These are phyloP conservation scores for Chitala chitala DNA, from an alignment of 2,113 vertebrate genomes.

Conservation along the genomic window DNA sequence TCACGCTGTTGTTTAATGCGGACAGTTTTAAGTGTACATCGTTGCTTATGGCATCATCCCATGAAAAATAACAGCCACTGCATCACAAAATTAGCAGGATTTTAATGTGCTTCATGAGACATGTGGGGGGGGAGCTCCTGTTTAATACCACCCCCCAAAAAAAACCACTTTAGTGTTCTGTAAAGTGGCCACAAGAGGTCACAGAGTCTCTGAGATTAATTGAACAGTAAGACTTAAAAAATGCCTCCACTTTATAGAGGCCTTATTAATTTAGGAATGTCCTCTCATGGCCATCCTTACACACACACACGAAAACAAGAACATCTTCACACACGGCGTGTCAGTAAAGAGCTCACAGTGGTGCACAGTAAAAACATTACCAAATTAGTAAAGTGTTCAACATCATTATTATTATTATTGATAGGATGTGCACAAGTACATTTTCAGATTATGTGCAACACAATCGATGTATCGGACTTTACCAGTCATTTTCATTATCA, in stretches of 20 bases:
- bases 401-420: too few relatives aligned
- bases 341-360: too few relatives aligned
- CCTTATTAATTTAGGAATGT: constrained; percentile 51
- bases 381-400: too few relatives aligned
- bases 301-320: constrained; percentile 30
- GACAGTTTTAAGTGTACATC: constrained; percentile 10
- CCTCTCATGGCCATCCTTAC: constrained; percentile 55
- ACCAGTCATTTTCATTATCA: too few relatives aligned
- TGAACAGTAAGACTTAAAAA: constrained; percentile 48
- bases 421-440: too few relatives aligned
- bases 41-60: constrained; percentile 17
- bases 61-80: constrained; percentile 31
- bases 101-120: constrained; percentile 25
- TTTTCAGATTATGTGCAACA: too few relatives aligned
- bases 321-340: not conserved
- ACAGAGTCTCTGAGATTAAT: constrained; percentile 45
- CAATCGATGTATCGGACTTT: too few relatives aligned
- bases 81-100: constrained; percentile 19
- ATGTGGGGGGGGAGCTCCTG: constrained; percentile 36
- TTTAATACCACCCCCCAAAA: constrained; percentile 33
- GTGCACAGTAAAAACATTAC: too few relatives aligned
- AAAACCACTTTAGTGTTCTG: constrained; percentile 50
- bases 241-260: constrained; percentile 28
- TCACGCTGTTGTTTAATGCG: constrained; percentile 14
- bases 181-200: constrained; percentile 62